Evolutionary conservation across 2,113 vertebrate genomes (phyloP).

Genomic region (Tichodroma muraria): DNA sequence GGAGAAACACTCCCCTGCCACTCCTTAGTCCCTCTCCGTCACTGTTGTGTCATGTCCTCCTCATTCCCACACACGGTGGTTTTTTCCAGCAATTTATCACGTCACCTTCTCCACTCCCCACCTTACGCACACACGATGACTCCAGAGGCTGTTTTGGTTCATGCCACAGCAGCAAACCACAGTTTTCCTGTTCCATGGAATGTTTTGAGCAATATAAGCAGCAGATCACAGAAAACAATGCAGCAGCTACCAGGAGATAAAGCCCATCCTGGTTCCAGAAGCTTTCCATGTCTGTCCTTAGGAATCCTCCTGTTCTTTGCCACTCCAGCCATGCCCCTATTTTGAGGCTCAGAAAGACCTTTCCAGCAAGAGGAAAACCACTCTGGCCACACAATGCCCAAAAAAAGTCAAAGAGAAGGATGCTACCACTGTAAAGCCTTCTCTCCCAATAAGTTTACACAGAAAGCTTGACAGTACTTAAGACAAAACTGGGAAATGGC

Average conservation of each 20-base stretch:
- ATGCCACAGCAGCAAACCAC: background rate
- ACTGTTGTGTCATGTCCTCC: rapidly evolving
- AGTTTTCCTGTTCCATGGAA: background rate
- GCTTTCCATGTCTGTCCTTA: background rate
- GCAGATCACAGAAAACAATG: background rate
- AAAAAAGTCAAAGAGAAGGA: background rate
- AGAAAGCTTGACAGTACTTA: background rate
- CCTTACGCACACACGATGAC: background rate
- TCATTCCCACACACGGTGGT: background rate
- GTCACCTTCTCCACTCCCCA: background rate
- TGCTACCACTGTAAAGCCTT: background rate
- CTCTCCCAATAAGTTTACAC: background rate
- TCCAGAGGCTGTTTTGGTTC: background rate
- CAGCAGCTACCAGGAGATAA: background rate
- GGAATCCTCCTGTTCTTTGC: background rate
- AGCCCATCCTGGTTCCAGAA: background rate
- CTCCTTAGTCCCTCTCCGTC: background rate
- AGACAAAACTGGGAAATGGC: background rate
- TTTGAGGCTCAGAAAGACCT: background rate
- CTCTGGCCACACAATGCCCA: background rate
- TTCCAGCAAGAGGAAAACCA: background rate
- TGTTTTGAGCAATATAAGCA: background rate
- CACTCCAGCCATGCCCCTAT: background rate
- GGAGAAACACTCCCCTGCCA: background rate
- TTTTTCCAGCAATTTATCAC: background rate